Evolutionary conservation across 2,797 vertebrate species (phyloP).

Genomic region (Argentina silus): DNA sequence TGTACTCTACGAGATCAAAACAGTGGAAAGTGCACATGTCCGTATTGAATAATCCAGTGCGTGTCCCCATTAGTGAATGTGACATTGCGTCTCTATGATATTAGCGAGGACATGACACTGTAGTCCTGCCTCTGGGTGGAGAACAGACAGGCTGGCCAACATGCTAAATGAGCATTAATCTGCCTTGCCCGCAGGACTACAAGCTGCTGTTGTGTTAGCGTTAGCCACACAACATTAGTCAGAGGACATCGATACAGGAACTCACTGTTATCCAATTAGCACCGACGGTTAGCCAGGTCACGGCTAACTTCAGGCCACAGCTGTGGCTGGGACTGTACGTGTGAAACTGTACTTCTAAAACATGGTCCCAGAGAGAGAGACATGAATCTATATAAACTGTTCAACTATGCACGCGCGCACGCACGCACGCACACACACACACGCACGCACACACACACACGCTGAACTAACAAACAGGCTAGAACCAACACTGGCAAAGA

Average conservation of each 20-base stretch:
- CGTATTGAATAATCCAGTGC: constrained; percentile 49
- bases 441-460: no score
- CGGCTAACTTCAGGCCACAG: neutral
- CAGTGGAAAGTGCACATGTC: neutral
- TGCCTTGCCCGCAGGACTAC: constrained; percentile 29
- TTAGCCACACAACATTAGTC: constrained; percentile 41
- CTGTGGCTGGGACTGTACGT: neutral
- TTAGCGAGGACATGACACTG: constrained; percentile 16
- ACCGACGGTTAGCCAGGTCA: constrained; percentile 25
- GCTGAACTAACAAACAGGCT: no score
- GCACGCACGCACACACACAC: no score
- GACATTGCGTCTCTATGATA: constrained; percentile 13
- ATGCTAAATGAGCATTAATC: constrained; percentile 16
- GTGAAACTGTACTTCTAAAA: no score
- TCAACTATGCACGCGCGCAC: no score
- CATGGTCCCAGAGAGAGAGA: no score
- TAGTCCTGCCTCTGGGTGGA: constrained; percentile 17
- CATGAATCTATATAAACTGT: no score
- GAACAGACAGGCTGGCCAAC: constrained; percentile 18
- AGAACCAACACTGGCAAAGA: no score
- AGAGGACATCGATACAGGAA: constrained; percentile 36
- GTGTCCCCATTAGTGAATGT: constrained; percentile 26
- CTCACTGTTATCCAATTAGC: constrained; percentile 48
- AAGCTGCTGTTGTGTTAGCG: constrained; percentile 23
- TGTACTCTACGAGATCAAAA: no score